Evolutionary conservation across 2,888 invertebrate species (phyloP).

Genomic region (Conchocele bisecta): DNA sequence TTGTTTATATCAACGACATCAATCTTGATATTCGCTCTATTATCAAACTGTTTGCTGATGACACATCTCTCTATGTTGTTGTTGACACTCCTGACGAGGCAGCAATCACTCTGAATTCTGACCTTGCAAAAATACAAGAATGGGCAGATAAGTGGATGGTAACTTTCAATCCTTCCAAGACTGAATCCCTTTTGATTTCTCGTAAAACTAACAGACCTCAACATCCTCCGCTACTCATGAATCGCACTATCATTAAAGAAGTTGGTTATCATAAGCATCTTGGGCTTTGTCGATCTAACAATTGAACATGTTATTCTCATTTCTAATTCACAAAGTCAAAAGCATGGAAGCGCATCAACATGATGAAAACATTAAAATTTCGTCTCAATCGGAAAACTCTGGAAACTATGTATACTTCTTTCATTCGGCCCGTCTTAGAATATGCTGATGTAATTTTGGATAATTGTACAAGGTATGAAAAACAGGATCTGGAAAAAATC

Average conservation of each 20-base stretch:
- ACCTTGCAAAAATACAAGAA: not conserved
- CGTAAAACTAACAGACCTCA: not conserved
- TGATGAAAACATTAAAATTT: not conserved
- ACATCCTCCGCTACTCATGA: not conserved
- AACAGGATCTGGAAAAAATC: constrained; percentile 2
- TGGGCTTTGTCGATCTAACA: not conserved
- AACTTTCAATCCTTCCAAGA: not conserved
- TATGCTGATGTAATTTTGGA: not conserved
- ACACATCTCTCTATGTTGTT: not conserved
- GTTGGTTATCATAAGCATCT: not conserved
- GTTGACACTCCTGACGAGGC: not conserved
- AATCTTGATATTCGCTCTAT: constrained; percentile 1
- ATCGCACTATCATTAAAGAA: not conserved
- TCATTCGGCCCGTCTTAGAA: not conserved
- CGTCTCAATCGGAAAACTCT: not conserved
- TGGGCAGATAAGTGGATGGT: constrained; percentile 1
- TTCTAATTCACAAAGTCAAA: not conserved
- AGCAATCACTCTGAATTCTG: not conserved
- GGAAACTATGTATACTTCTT: not conserved
- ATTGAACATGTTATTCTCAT: not conserved
- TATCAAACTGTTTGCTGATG: constrained; percentile 30
- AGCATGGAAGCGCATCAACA: not conserved
- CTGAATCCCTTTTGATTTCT: not conserved
- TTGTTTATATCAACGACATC: constrained; percentile 15
- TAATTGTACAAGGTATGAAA: not conserved